These are phyloP conservation scores for Chalcis sispes DNA, from an alignment of 2,888 invertebrate species.

Conservation along the genomic window DNA sequence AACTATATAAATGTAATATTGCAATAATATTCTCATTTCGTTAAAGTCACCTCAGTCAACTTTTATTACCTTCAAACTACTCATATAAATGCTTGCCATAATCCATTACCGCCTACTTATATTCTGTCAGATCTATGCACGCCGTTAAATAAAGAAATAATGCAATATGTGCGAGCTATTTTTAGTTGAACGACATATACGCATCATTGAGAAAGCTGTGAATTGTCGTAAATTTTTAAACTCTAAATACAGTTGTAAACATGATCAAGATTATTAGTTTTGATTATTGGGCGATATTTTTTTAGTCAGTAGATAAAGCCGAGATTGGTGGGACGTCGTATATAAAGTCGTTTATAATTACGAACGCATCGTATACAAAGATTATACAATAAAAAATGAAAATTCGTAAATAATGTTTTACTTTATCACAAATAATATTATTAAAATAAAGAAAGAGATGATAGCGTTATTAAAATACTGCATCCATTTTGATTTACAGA, in stretches of 20 bases:
- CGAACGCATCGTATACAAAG: no score
- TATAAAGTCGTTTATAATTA: no score
- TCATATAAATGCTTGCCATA: slow-evolving; percentile 21
- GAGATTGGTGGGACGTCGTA: no score
- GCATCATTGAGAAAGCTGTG: slow-evolving; percentile 7
- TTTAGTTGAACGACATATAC: slow-evolving; percentile 3
- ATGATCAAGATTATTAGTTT: no score
- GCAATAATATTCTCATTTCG: slow-evolving; percentile 35
- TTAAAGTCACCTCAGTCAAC: slow-evolving; percentile 24
- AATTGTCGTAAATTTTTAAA: slow-evolving; percentile 25
- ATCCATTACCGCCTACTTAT: slow-evolving; percentile 42
- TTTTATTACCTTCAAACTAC: slow-evolving; percentile 35
- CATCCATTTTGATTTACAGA: no score
- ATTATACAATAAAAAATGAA: no score
- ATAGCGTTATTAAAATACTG: no score
- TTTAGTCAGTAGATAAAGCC: no score
- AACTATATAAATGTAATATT: slow-evolving; percentile 30
- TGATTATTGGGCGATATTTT: no score
- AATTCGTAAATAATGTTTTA: no score
- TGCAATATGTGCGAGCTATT: slow-evolving; percentile 13
- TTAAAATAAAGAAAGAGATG: no score
- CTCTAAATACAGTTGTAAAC: slow-evolving; percentile 5
- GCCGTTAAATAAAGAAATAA: slow-evolving; percentile 33
- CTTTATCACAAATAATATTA: no score
- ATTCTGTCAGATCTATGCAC: background rate